A percentile compares a stretch with the other conserved stretches of the same genome.
phyloP scores from a whole-genome alignment of 2,113 vertebrate genomes.

The Nibea coibor region DNA sequence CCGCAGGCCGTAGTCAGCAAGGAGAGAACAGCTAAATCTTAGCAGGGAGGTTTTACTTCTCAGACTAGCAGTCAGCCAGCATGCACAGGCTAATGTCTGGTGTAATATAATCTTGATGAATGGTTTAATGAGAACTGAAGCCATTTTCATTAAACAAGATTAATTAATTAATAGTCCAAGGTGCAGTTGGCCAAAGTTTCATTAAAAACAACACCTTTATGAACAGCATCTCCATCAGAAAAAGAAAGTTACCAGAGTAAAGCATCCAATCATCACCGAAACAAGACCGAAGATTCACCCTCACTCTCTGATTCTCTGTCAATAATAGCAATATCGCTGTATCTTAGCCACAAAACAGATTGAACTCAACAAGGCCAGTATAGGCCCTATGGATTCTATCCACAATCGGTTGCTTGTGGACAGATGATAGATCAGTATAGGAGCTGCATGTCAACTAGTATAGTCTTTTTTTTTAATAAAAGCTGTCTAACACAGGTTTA shows the following conservation, averaged over 20 bases:
- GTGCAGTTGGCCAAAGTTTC: background rate
- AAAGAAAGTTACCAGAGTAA: background rate
- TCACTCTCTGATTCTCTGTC: background rate
- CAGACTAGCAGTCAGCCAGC: background rate
- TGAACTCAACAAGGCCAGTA: background rate
- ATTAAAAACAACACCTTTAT: background rate
- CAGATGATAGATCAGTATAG: background rate
- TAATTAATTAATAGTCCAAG: background rate
- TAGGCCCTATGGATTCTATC: background rate
- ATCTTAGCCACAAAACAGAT: background rate
- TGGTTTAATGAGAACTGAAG: background rate
- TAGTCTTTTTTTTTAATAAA: background rate
- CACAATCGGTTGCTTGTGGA: background rate
- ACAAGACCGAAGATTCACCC: background rate
- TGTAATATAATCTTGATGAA: background rate
- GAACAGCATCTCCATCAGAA: background rate
- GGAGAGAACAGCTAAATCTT: background rate
- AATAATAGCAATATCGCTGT: background rate
- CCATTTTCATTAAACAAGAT: background rate
- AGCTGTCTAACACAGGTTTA: background rate
- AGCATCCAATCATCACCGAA: background rate
- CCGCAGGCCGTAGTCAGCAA: background rate
- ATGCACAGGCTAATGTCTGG: background rate
- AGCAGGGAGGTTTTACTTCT: background rate
- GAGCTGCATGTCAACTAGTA: background rate